These are phyloP conservation scores for Noctua fimbriata DNA, from an alignment of 2,888 invertebrate species.

Conservation along the genomic window DNA sequence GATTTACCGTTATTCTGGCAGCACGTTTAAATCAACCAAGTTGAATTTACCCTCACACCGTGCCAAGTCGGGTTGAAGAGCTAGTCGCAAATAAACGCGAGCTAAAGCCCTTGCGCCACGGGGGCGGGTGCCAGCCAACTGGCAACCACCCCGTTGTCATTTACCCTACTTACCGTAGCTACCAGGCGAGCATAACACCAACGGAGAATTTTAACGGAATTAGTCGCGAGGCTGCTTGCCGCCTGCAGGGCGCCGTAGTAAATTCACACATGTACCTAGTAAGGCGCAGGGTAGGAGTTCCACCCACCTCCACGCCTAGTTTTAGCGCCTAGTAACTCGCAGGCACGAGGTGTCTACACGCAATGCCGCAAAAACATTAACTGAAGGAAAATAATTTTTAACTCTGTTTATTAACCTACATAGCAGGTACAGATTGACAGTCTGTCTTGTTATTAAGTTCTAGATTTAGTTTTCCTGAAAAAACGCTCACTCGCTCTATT, in stretches of 20 bases:
- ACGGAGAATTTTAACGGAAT: slow-evolving; percentile 90
- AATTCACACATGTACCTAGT: slow-evolving; percentile 84
- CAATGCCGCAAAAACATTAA: slow-evolving; percentile 84
- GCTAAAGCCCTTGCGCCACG: slow-evolving; percentile 74
- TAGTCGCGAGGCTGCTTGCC: slow-evolving; percentile 83
- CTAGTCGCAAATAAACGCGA: slow-evolving; percentile 73
- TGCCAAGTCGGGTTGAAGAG: slow-evolving; percentile 77
- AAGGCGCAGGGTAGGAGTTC: slow-evolving; percentile 72
- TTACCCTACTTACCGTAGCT: slow-evolving; percentile 85
- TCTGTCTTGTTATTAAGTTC: slow-evolving; percentile 32
- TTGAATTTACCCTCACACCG: slow-evolving; percentile 67
- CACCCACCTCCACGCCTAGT: slow-evolving; percentile 85
- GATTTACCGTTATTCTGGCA: slow-evolving; percentile 60
- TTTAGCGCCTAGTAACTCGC: slow-evolving; percentile 85
- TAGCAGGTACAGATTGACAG: slow-evolving; percentile 42
- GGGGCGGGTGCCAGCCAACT: slow-evolving; percentile 74
- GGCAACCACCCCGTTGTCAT: slow-evolving; percentile 83
- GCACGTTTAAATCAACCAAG: slow-evolving; percentile 68
- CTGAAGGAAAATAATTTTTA: slow-evolving; percentile 71
- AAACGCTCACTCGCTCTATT: slow-evolving; percentile 19
- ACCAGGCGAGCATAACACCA: slow-evolving; percentile 86
- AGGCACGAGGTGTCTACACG: slow-evolving; percentile 84
- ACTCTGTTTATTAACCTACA: slow-evolving; percentile 69
- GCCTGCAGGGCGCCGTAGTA: slow-evolving; percentile 89
- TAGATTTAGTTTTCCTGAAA: slow-evolving; percentile 9